These are phyloP conservation scores for Galerucella calmariensis DNA, from an alignment of 2,888 invertebrate genomes.

Conservation along the genomic window DNA sequence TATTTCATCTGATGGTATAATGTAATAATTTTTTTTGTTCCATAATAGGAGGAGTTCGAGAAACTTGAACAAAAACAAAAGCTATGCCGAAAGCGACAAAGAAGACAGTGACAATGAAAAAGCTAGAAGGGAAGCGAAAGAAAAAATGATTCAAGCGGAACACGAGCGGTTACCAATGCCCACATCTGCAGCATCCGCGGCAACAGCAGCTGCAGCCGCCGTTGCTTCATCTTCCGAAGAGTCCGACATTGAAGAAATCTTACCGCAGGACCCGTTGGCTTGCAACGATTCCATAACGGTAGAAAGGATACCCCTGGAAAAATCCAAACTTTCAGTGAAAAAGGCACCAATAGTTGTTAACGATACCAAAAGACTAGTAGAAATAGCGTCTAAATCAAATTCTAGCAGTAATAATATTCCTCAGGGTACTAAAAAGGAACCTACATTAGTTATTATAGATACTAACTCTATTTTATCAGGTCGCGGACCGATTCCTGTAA, in stretches of 20 bases:
- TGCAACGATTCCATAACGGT: slow-evolving; percentile 45
- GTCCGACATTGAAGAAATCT: slow-evolving; percentile 75
- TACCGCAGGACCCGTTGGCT: slow-evolving; percentile 71
- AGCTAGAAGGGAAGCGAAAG: slow-evolving; percentile 43
- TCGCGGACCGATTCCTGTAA: slow-evolving; percentile 69
- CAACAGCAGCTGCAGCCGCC: background rate
- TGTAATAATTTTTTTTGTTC: background rate
- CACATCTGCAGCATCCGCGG: background rate
- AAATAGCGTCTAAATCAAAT: slow-evolving; percentile 73
- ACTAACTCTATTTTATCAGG: slow-evolving; percentile 78
- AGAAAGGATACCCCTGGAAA: slow-evolving; percentile 41
- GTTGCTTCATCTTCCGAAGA: slow-evolving; percentile 58
- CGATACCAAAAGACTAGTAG: slow-evolving; percentile 77
- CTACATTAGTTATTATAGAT: slow-evolving; percentile 82
- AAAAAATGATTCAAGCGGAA: background rate
- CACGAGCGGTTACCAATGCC: slow-evolving; percentile 49
- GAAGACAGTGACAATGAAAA: slow-evolving; percentile 52
- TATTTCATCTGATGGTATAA: no score
- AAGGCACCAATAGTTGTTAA: slow-evolving; percentile 70
- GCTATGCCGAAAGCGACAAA: slow-evolving; percentile 62
- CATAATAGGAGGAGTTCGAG: slow-evolving; percentile 66
- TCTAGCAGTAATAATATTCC: slow-evolving; percentile 43
- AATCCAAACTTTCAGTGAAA: slow-evolving; percentile 24
- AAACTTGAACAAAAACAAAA: slow-evolving; percentile 70
- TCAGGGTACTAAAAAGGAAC: slow-evolving; percentile 71